These are phyloP conservation scores for Eilema griseolum DNA, from an alignment of 2,888 invertebrate genomes.

Conservation along the genomic window DNA sequence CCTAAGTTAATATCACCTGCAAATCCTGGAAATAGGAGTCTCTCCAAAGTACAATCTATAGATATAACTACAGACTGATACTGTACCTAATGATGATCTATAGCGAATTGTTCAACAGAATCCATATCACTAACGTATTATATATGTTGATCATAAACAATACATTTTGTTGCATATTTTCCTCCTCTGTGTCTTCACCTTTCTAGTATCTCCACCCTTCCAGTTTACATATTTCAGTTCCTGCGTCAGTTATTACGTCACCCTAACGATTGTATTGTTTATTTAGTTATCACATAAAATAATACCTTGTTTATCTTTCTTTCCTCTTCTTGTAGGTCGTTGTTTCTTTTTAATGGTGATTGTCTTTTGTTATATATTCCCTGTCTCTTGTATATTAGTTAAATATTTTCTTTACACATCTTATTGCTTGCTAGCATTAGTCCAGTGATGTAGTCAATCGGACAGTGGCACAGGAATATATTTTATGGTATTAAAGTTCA, in stretches of 20 bases:
- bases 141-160: neutral
- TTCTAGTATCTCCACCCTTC: neutral
- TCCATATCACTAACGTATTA: neutral
- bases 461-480: neutral
- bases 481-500: neutral
- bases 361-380: constrained; percentile 6
- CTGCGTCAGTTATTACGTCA: neutral
- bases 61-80: neutral
- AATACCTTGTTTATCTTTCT: constrained; percentile 4
- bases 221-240: neutral
- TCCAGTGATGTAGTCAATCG: constrained; percentile 21
- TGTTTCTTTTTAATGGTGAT: neutral
- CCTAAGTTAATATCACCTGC: neutral
- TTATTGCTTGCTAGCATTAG: neutral
- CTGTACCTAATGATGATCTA: neutral
- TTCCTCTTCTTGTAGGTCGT: neutral
- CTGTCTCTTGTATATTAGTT: neutral
- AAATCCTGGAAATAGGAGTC: neutral
- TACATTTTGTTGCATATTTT: neutral
- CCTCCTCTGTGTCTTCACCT: neutral
- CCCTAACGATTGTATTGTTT: neutral
- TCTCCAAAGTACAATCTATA: neutral
- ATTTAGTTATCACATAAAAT: neutral
- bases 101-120: neutral
- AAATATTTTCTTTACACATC: constrained; percentile 12